phyloP scores from a whole-genome alignment of 1,140 invertebrate genomes.

The Cryptotermes secundus region DNA sequence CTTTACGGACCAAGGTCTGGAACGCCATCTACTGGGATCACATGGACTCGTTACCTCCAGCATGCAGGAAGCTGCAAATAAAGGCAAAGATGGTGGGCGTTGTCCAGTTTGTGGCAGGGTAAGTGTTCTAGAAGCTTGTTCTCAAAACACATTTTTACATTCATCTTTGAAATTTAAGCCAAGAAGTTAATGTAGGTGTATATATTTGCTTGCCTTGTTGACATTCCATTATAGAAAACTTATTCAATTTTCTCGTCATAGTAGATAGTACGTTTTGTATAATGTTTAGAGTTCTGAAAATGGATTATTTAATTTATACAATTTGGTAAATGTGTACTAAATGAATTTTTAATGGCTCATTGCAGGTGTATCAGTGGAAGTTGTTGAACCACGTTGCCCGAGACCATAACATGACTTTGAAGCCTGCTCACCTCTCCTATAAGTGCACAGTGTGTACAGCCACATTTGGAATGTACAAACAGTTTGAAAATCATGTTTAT shows the following conservation, averaged over 20 bases:
- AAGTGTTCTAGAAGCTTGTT: background rate
- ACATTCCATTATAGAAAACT: too few relatives aligned
- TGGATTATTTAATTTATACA: background rate
- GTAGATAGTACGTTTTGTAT: background rate
- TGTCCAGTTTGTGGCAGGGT: slow-evolving; percentile 91
- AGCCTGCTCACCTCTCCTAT: slow-evolving; percentile 89
- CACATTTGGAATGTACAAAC: slow-evolving; percentile 92
- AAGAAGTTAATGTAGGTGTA: too few relatives aligned
- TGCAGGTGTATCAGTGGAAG: slow-evolving; percentile 89
- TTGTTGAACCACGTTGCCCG: slow-evolving; percentile 85
- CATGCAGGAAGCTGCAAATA: slow-evolving; percentile 94
- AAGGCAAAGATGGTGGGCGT: slow-evolving; percentile 88
- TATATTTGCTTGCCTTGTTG: too few relatives aligned
- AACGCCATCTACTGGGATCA: slow-evolving; percentile 88
- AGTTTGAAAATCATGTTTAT: slow-evolving; percentile 92
- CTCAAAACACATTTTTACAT: too few relatives aligned
- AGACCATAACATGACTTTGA: slow-evolving; percentile 86
- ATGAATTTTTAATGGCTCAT: slow-evolving; percentile 37
- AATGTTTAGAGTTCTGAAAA: background rate
- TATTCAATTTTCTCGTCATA: too few relatives aligned
- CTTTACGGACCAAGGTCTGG: slow-evolving; percentile 81
- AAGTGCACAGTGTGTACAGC: slow-evolving; percentile 94
- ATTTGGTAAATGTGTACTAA: background rate
- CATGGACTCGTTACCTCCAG: slow-evolving; percentile 93
- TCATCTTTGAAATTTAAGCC: too few relatives aligned